Percentiles rank a stretch among this genome's conserved stretches.
Conservation (phyloP, 2,797 vertebrate species). For the Tinamus major region DNA sequence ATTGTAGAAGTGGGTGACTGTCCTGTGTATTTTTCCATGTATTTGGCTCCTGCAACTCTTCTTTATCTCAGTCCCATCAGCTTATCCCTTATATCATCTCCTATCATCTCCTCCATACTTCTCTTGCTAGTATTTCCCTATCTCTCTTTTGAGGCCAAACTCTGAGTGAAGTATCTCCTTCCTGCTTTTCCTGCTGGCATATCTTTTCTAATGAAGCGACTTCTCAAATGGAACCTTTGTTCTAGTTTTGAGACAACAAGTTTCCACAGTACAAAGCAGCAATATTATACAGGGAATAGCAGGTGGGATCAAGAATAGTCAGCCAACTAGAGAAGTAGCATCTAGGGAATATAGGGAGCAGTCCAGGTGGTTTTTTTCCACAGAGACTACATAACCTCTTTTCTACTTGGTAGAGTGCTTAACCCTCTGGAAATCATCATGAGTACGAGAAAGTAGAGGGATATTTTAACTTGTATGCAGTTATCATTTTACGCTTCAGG, state of each 20-base stretch:
- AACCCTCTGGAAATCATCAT: background rate
- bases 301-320: background rate
- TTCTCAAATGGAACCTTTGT: background rate
- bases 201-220: background rate
- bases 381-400: background rate
- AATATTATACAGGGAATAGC: background rate
- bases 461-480: rapidly evolving
- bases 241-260: background rate
- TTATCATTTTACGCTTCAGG: background rate
- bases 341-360: background rate
- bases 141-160: background rate
- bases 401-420: background rate
- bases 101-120: background rate
- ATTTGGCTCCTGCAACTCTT: background rate
- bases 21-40: background rate
- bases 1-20: background rate
- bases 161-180: background rate
- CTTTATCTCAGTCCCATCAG: background rate
- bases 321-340: background rate
- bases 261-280: background rate
- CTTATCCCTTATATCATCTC: background rate
- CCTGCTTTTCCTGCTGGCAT: background rate
- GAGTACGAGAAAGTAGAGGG: background rate
- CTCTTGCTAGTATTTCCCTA: background rate
- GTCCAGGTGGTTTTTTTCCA: background rate